A percentile compares a stretch with the other conserved stretches of the same genome.
These are phyloP conservation scores for Branchellion lobata DNA, from an alignment of 2,888 invertebrate species.

Conservation along the genomic window DNA sequence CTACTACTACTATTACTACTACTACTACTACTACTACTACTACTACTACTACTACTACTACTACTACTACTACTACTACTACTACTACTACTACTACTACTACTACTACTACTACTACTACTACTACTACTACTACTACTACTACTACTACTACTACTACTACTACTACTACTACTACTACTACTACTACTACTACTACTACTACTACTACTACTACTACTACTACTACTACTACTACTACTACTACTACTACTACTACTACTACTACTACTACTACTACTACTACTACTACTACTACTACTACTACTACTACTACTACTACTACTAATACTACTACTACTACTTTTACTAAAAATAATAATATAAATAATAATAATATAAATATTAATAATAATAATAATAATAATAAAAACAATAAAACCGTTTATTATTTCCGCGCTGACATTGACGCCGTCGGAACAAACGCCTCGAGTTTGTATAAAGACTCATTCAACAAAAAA, in stretches of 20 bases:
- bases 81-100: slow-evolving; percentile 20
- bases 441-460: too few species aligned
- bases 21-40: slow-evolving; percentile 20
- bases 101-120: slow-evolving; percentile 15
- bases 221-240: slow-evolving; percentile 20
- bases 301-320: slow-evolving; percentile 20
- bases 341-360: background rate
- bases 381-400: background rate
- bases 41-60: slow-evolving; percentile 20
- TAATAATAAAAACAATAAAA: background rate
- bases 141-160: slow-evolving; percentile 9
- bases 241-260: slow-evolving; percentile 20
- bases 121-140: slow-evolving; percentile 14
- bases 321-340: slow-evolving; percentile 13
- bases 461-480: too few species aligned
- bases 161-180: slow-evolving; percentile 20
- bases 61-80: slow-evolving; percentile 15
- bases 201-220: slow-evolving; percentile 20
- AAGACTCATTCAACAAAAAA: too few species aligned
- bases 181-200: slow-evolving; percentile 7
- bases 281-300: slow-evolving; percentile 20
- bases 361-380: too few species aligned
- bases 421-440: too few species aligned
- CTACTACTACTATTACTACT: slow-evolving; percentile 13
- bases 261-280: slow-evolving; percentile 20